These are phyloP conservation scores for Borostomias antarcticus DNA, from an alignment of 2,797 vertebrate genomes.

Conservation along the genomic window DNA sequence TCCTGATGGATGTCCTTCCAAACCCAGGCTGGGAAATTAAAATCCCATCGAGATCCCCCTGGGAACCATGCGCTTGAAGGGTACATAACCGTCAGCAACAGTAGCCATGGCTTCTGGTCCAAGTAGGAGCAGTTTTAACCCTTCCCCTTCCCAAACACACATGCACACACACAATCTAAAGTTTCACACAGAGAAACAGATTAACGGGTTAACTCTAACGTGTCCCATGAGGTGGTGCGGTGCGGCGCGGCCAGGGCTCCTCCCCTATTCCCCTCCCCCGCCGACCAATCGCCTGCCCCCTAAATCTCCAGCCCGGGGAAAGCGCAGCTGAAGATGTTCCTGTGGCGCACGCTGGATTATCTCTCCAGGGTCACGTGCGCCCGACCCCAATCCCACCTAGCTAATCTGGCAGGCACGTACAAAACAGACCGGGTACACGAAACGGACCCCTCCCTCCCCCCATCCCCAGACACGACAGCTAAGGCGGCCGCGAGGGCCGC, in stretches of 20 bases:
- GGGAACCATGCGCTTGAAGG: slow-evolving; percentile 48
- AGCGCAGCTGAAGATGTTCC: slow-evolving; percentile 66
- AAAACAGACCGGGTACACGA: too few relatives aligned
- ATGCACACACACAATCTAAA: slow-evolving; percentile 27
- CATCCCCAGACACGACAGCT: slow-evolving; percentile 45
- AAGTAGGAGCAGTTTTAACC: slow-evolving; percentile 27
- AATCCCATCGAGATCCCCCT: slow-evolving; percentile 59
- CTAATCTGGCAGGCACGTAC: slow-evolving; percentile 55
- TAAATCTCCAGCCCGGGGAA: slow-evolving; percentile 64
- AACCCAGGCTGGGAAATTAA: slow-evolving; percentile 63
- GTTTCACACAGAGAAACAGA: slow-evolving; percentile 9
- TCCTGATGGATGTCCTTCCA: slow-evolving; percentile 62
- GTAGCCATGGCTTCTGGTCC: slow-evolving; percentile 43
- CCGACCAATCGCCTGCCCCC: slow-evolving; percentile 21
- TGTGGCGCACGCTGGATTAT: slow-evolving; percentile 51
- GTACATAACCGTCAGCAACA: slow-evolving; percentile 55
- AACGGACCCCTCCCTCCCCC: not conserved
- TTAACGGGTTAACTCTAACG: slow-evolving; percentile 28
- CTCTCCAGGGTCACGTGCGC: slow-evolving; percentile 60
- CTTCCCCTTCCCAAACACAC: slow-evolving; percentile 4
- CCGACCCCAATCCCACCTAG: slow-evolving; percentile 39
- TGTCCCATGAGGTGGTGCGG: slow-evolving; percentile 42
- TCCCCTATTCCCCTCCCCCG: slow-evolving; percentile 2
- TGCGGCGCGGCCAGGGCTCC: slow-evolving; percentile 25
- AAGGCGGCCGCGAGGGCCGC: slow-evolving; percentile 35